These are phyloP conservation scores for Ciconia boyciana DNA, from an alignment of 2,113 vertebrate species.

Conservation along the genomic window DNA sequence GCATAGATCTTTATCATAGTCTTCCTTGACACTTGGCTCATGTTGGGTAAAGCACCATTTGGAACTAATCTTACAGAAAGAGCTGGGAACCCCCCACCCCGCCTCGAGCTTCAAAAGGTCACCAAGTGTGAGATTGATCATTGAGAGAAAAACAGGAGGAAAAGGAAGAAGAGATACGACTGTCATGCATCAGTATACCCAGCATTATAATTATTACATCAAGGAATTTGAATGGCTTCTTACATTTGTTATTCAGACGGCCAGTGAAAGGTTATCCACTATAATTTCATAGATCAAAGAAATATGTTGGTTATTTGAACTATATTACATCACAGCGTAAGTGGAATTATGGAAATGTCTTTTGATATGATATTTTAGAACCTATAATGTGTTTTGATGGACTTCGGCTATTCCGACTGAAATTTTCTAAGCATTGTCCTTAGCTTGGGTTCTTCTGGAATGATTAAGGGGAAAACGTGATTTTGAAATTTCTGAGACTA, in stretches of 20 bases:
- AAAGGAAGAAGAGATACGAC: neutral
- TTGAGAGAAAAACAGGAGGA: neutral
- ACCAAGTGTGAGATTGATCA: neutral
- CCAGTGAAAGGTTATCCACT: neutral
- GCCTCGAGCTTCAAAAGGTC: neutral
- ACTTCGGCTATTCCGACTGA: neutral
- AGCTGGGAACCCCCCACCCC: neutral
- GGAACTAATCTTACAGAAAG: neutral
- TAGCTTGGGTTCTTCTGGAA: neutral
- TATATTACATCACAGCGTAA: neutral
- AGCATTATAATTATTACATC: neutral
- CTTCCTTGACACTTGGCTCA: neutral
- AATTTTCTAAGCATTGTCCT: neutral
- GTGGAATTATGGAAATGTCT: neutral
- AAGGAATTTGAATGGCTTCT: neutral
- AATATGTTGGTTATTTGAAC: neutral
- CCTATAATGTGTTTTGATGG: neutral
- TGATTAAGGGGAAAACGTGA: neutral
- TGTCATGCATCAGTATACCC: neutral
- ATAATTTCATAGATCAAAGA: neutral
- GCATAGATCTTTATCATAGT: neutral
- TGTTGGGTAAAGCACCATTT: constrained; percentile 8
- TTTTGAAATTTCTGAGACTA: neutral
- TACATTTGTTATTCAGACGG: neutral
- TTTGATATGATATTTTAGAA: neutral